A percentile compares a stretch with the other conserved stretches of the same genome.
Evolutionary conservation across 1,140 invertebrate species (phyloP).

Genomic region (Drosophila bocqueti): DNA sequence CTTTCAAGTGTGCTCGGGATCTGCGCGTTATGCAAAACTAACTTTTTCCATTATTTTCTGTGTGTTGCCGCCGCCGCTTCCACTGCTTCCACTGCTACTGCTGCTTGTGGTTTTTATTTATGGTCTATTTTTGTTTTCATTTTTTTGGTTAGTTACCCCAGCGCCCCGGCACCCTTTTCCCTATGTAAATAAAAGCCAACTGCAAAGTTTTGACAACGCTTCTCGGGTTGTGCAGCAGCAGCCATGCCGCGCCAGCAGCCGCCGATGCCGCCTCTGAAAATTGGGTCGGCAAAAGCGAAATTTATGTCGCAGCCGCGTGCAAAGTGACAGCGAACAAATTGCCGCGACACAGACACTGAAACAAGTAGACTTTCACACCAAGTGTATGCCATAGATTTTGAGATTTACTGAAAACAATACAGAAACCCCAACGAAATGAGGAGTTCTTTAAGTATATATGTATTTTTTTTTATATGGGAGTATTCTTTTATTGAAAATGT

Average conservation of each 20-base stretch:
- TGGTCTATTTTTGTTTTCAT: conserved; percentile 79
- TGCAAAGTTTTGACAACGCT: conserved; percentile 81
- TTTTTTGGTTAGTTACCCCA: conserved; percentile 73
- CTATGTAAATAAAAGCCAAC: conserved; percentile 81
- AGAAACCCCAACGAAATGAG: background rate
- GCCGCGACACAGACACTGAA: conserved; percentile 59
- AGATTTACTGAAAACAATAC: background rate
- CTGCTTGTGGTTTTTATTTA: conserved; percentile 79
- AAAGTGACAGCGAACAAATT: conserved; percentile 83
- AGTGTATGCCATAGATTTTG: conserved; percentile 4
- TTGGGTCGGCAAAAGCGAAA: conserved; percentile 80
- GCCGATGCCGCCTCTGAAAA: conserved; percentile 60
- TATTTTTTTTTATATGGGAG: background rate
- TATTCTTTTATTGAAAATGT: background rate
- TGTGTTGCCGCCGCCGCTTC: conserved; percentile 49
- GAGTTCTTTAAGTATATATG: background rate
- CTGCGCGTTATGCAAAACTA: conserved; percentile 81
- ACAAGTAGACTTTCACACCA: conserved; percentile 14
- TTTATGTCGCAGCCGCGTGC: conserved; percentile 82
- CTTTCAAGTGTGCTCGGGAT: conserved; percentile 69
- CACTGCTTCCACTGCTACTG: conserved; percentile 18
- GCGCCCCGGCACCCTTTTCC: conserved; percentile 17
- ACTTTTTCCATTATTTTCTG: conserved; percentile 82
- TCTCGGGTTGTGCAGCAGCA: conserved; percentile 56
- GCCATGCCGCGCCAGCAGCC: conserved; percentile 21